Evolutionary conservation across 2,888 invertebrate species (phyloP), one percentile per base, ranked within the genome.

Genomic region (Parapristionchus giblindavisi): DNA sequence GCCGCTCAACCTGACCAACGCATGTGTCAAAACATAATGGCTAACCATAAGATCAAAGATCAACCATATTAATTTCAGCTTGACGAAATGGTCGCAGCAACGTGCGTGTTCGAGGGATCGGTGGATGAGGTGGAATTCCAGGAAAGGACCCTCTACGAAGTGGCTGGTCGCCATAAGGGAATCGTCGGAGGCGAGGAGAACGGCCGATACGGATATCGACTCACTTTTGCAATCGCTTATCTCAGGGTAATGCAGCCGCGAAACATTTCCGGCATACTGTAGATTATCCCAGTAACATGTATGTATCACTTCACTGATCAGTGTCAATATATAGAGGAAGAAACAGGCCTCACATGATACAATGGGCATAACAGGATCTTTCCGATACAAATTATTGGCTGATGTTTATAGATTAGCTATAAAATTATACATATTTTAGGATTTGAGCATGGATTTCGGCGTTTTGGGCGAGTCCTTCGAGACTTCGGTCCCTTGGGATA

Each of bases 191-290:
- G 98, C 0, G 94, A 94, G 56, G 92, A 92, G 72, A 98, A 98
- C 87, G 98, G 99, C 0, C 93, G 95, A 88, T 91, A 95, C 52
- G 99, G 99, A 3, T 99, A 99, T 88, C 93, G 94, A 86, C 91
- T 99, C 60, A 99, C 99, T 0, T 99, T 97, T 89, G 95, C 97
- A 76, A 98, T 99, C 80, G 99, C 99, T 14, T 99, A 99, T 88
- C 92, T 99, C 56, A 92, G 98, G 89, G 95, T 95, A 88, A 92
- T n/a, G n/a, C n/a, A n/a, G n/a, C n/a, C n/a, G n/a, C n/a, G n/a
- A n/a, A 51, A 51, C 51, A 17, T 91, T 89, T 56, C n/a, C n/a
- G 51, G 21, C 14, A 51, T n/a, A n/a, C n/a, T n/a, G n/a, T n/a
- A n/a, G n/a, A n/a, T n/a, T 51, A 29, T 5, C 4, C n/a, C 14